Base-by-base conservation (phyloP, 2,888 invertebrate species). In the Lysandra bellargus region DNA sequence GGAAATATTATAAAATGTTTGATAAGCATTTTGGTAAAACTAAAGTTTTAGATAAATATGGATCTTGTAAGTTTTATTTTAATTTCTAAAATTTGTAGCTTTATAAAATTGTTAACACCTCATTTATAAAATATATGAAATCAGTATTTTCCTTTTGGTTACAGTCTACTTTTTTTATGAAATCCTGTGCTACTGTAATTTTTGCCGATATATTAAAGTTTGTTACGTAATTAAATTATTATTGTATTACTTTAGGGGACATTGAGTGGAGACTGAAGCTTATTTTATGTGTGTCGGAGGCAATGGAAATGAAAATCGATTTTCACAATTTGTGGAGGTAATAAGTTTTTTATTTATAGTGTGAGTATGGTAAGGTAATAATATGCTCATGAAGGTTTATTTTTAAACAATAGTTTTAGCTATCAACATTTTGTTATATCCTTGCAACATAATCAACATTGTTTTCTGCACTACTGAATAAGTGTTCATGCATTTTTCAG, bases 1-100 rank as follows among this genome's bases (percentile, higher is more conserved):
- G 93, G 92, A 90, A 90, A 80, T 94, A 91, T 83, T 95, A 89
- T 78, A 91, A 92, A 84, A 81, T 93, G 79, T 94, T 95, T 89
- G 91, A 94, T 37, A 92, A 93, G 84, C 90, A 92, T 84, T 93
- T 87, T 87, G 91, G 90, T 4, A 91, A 91, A 84, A 86, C 86
- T 17, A 87, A 88, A 83, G 87, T 88, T 73, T 86, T 94, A 80
- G 94, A 93, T 82, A 94, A 94, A 86, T 94, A 91, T 91, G 91
- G 91, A 83, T 90, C 90, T 81, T 94, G 94, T 94, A 86, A 93
- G 94, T 91, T 37, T 33, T 69, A 14, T 69, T 33, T 37, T 37
- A 12, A 53, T 3, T 53, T 17, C 4, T 17, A 4, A 53, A 64
- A 64, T 61, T 12, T 61, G 64, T 64, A 64, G 2, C 23, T 30